Evolutionary conservation across 2,797 vertebrate genomes (phyloP), one percentile per base, ranked within the genome.

Genomic region (Phrynocephalus forsythii): DNA sequence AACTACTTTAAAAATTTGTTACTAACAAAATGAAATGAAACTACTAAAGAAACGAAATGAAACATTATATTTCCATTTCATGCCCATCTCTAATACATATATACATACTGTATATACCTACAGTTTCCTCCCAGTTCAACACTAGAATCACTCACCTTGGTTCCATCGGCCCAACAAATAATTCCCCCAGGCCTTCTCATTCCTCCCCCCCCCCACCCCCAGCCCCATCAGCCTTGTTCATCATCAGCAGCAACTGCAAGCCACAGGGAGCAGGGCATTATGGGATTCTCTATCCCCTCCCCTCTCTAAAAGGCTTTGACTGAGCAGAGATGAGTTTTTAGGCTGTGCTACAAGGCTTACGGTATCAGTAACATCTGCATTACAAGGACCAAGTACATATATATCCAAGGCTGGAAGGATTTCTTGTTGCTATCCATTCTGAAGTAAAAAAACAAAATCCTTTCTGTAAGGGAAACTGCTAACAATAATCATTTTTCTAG

Each of bases 401-500:
- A 72, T 20, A 33, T 16, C 30, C 11, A 73, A 73, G 13, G 24
- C 44, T 48, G 22, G 38, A 77, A 10, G 38, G 20, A 48, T 50
- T 1, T 26, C 20, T 11, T 26, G 9, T 5, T 81, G 9, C 33
- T 38, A 82, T 13, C 5, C 33, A 13, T 15, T 44, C 7, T 30
- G 38, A 24, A 87, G 82, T 8, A 18, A 11, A 60, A 60, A 73
- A 73, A 26, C 16, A 5, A 5, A 28, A 63, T 81, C 9, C 10
- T 5, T 72, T 56, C 18, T 63, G 60, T 63, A 33, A 8, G 5
- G 20, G 30, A 80, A 60, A 13, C 22, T 48, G 6, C 10, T 8
- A 90, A 60, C 76, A 86, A 30, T 48, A 2, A 3, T 83, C 69
- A 15, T 8, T 87, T 87, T 89, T 91, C 88, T 82, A 66, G 86